These are phyloP conservation scores for Rhombomys opimus DNA, from an alignment of 2,113 vertebrate genomes.

Conservation along the genomic window DNA sequence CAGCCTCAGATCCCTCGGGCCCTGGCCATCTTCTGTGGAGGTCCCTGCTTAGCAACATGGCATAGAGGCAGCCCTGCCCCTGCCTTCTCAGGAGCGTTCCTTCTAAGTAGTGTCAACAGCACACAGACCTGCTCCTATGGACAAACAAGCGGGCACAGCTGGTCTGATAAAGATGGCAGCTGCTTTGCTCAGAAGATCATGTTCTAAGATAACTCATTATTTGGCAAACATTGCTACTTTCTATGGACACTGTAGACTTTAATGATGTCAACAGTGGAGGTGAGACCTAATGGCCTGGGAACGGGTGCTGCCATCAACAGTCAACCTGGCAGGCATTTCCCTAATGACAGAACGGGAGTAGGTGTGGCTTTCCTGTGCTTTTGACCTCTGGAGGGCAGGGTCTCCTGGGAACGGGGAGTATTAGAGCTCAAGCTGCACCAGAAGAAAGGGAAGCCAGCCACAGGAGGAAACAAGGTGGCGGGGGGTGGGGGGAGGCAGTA, in stretches of 20 bases:
- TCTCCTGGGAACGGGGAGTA: neutral
- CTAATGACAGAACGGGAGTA: neutral
- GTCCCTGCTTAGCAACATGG: neutral
- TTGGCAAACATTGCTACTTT: conserved; percentile 19
- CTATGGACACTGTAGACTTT: conserved; percentile 24
- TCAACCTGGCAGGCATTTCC: neutral
- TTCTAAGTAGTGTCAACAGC: neutral
- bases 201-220: neutral
- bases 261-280: conserved; percentile 37
- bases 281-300: neutral
- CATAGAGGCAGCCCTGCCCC: neutral
- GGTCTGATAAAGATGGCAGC: neutral
- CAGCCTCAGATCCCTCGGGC: neutral
- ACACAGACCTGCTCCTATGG: neutral
- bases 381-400: neutral
- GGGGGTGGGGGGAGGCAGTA: fast-evolving
- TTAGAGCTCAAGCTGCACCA: neutral
- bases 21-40: neutral
- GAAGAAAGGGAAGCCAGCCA: neutral
- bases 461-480: neutral
- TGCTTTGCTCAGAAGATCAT: neutral
- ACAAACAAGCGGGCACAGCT: neutral
- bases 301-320: neutral
- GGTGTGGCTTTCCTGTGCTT: neutral
- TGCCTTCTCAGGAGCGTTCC: neutral